These are phyloP conservation scores for Epizoanthus stellaris DNA, from an alignment of 92 coral and sea anemone genomes.

Conservation along the genomic window DNA sequence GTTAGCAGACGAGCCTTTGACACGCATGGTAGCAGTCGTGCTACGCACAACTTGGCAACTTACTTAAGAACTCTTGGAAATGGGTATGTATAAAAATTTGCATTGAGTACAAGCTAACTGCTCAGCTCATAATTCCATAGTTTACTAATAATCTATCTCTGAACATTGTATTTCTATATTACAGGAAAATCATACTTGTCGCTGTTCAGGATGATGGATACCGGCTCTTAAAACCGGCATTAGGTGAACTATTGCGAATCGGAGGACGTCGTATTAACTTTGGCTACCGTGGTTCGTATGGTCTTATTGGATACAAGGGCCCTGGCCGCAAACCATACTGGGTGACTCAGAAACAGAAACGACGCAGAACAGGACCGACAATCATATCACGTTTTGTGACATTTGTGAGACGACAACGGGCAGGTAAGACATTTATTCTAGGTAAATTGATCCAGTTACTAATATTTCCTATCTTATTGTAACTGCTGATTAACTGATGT, in stretches of 20 bases:
- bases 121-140: background rate
- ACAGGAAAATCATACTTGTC: constrained; percentile 19
- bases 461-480: background rate
- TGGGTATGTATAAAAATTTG: background rate
- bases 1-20: constrained; percentile 23
- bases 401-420: constrained; percentile 11
- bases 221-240: constrained; percentile 1
- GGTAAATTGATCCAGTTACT: background rate
- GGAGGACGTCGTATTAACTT: constrained; percentile 3
- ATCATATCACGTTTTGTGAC: constrained; percentile 47
- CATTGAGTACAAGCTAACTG: too few relatives aligned
- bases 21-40: constrained; percentile 6
- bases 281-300: constrained; percentile 65
- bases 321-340: constrained; percentile 70
- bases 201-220: constrained; percentile 33
- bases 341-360: constrained; percentile 54
- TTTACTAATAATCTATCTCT: background rate
- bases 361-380: constrained; percentile 55
- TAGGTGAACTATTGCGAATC: constrained; percentile 26
- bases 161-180: background rate
- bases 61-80: background rate
- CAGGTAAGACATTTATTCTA: background rate
- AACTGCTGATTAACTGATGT: background rate
- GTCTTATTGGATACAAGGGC: constrained; percentile 72
- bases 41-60: background rate